Evolutionary conservation across 2,113 vertebrate genomes (phyloP).

Genomic region (Scomber scombrus): DNA sequence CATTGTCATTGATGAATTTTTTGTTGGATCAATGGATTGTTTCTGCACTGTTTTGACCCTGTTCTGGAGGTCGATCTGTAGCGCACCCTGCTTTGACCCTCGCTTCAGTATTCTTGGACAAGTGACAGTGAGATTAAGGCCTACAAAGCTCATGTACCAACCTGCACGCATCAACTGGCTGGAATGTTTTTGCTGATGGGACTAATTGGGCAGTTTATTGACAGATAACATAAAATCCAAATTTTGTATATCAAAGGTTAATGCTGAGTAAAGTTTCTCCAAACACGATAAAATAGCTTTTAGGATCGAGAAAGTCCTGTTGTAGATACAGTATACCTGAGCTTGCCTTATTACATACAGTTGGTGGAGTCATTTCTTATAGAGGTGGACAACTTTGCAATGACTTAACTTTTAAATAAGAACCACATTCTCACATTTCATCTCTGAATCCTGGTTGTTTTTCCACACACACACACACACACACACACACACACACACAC

Average conservation of each 20-base stretch:
- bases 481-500: no score
- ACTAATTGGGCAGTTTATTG: not conserved
- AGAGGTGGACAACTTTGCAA: not conserved
- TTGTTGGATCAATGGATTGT: not conserved
- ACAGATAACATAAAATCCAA: conserved; percentile 5
- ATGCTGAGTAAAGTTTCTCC: not conserved
- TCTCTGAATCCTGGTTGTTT: conserved; percentile 14
- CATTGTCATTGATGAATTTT: not conserved
- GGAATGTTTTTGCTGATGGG: not conserved
- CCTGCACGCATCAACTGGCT: not conserved
- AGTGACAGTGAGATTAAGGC: not conserved
- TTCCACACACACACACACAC: no score
- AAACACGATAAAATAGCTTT: no score
- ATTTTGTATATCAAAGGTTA: not conserved
- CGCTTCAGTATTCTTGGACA: not conserved
- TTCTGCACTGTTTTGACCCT: not conserved
- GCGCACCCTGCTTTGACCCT: not conserved
- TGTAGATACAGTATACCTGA: not conserved
- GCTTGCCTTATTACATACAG: not conserved
- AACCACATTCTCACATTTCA: conserved; percentile 18
- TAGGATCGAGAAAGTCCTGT: not conserved
- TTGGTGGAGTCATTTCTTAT: not conserved
- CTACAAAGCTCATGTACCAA: not conserved
- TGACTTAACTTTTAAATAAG: not conserved
- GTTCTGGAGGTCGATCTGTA: no score